A percentile compares a stretch with the other conserved stretches of the same genome.
These are phyloP conservation scores for Euplagia quadripunctaria DNA, from an alignment of 2,888 invertebrate species.

Conservation along the genomic window DNA sequence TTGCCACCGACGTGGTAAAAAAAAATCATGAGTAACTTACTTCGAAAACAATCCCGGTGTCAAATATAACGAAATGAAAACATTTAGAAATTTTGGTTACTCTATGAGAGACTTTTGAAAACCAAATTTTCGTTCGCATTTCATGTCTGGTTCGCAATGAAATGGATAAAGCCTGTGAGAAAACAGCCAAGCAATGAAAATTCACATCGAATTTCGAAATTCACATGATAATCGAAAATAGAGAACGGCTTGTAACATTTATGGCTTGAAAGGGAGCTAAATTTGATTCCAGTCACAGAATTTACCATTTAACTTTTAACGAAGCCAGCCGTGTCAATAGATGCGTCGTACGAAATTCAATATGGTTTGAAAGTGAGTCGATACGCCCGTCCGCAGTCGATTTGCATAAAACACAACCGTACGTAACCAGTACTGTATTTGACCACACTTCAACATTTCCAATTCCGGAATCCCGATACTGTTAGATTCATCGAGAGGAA, in stretches of 20 bases:
- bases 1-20: too few species aligned
- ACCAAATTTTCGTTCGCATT: too few species aligned
- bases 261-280: not conserved
- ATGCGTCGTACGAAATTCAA: constrained; percentile 39
- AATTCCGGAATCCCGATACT: constrained; percentile 35
- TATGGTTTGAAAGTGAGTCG: constrained; percentile 42
- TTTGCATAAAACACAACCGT: constrained; percentile 46
- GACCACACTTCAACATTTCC: constrained; percentile 42
- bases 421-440: constrained; percentile 36
- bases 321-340: constrained; percentile 23
- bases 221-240: not conserved
- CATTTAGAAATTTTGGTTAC: too few species aligned
- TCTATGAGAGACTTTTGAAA: too few species aligned
- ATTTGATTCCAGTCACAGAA: not conserved
- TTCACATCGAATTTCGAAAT: too few species aligned
- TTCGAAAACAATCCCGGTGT: too few species aligned
- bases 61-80: too few species aligned
- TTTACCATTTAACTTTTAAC: not conserved
- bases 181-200: too few species aligned
- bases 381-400: constrained; percentile 18
- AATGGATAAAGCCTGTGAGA: too few species aligned
- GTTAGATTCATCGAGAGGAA: constrained; percentile 17
- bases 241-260: not conserved
- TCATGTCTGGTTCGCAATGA: too few species aligned
- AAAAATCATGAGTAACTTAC: too few species aligned